Conservation (phyloP, 92 coral and sea anemone genomes). For the Epizoanthus stellaris region DNA sequence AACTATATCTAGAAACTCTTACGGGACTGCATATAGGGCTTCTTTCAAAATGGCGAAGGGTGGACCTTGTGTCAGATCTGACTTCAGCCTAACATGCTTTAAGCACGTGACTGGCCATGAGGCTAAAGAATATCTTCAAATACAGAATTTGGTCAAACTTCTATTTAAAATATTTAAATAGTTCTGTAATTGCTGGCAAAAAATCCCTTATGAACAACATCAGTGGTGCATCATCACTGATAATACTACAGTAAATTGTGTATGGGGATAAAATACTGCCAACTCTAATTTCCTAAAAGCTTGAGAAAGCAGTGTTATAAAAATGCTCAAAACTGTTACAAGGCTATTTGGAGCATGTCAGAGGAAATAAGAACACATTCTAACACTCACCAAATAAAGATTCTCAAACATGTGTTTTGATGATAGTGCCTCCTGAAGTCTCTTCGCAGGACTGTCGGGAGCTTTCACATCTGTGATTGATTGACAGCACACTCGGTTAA, state of each 20-base stretch:
- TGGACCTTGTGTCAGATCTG: too few species aligned
- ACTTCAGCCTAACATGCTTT: background rate
- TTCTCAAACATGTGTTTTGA: conserved; percentile 80
- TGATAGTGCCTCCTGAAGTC: conserved; percentile 84
- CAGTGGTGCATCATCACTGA: background rate
- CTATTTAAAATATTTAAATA: too few species aligned
- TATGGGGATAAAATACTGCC: background rate
- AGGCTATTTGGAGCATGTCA: background rate
- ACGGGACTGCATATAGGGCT: too few species aligned
- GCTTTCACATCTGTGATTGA: conserved; percentile 52
- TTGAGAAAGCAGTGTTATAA: too few species aligned
- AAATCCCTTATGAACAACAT: too few species aligned
- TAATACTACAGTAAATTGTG: too few species aligned
- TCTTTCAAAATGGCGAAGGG: too few species aligned
- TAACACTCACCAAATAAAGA: conserved; percentile 80
- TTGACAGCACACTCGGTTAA: background rate
- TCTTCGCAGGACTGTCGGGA: conserved; percentile 75
- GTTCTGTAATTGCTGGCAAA: too few species aligned
- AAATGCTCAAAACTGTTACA: background rate
- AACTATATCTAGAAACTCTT: too few species aligned
- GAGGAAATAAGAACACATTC: background rate
- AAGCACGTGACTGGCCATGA: background rate
- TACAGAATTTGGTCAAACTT: background rate
- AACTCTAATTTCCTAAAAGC: too few species aligned
- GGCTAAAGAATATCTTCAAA: background rate